Base-by-base conservation (phyloP, 2,888 invertebrate species). In the Prosapia bicincta region DNA sequence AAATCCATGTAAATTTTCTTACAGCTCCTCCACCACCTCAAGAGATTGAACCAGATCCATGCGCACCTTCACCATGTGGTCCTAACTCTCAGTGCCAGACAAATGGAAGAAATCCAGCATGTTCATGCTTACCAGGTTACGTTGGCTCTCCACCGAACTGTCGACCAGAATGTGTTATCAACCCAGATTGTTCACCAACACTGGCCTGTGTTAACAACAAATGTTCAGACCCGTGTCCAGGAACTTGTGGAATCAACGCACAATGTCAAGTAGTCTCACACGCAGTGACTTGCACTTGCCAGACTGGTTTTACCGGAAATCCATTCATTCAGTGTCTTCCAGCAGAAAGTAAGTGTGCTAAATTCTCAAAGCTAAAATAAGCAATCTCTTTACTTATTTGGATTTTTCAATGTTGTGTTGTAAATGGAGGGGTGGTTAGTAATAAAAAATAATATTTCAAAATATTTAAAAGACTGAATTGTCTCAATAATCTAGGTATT, bases 141-240 rank as follows among this genome's bases (percentile, higher is more conserved):
- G 87, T 93, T 69, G 95, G 95, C 38, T 88, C 89, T 71, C 93
- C 95, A 78, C 94, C 94, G 26, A 92, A 92, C 81, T 95, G 95
- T 82, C 88, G 94, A 81, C 94, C 94, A 24, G 94, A 94, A 85
- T 94, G 94, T 84, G 88, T 93, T 7, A 92, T 93, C 72, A 94
- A 94, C 84, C 91, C 93, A 20, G 93, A 94, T 83, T 94, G 94
- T 83, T 89, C 91, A 28, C 90, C 91, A 43, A 90, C 90, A 80
- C 90, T 91, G 84, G 93, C 94, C 26, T 95, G 95, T 83, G 88
- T 94, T 73, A 93, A 92, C 83, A 91, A 92, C 80, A 93, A 91
- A 85, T 95, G 95, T 83, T 87, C 88, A 79, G 93, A 95, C 86
- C 94, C 94, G 9, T 95, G 95, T 81, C 92, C 93, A 66, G 93